Evolutionary conservation across 2,888 invertebrate genomes (phyloP), one percentile per base, ranked within the genome.

Genomic region (Plagodis pulveraria): DNA sequence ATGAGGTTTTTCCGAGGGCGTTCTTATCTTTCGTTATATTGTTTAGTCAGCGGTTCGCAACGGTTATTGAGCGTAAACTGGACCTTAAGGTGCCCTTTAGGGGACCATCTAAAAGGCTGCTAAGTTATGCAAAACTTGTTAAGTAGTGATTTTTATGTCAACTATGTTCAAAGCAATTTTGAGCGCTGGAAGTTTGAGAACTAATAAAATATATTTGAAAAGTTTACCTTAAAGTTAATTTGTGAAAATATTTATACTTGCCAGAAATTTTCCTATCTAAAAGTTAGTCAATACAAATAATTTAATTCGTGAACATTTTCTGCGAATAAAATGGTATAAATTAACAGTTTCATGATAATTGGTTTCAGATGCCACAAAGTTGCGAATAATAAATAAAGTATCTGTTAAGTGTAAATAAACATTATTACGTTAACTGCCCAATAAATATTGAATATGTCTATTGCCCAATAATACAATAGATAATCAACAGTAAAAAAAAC

Each of bases 21-120:
- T 52, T 58, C 73, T 76, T 73, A 73, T 74, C 76, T 69, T 42
- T 12, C 56, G 52, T 49, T 67, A 69, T 71, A 77, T 76, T 77
- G 78, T 77, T 78, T 77, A 76, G 77, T 74, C 76, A 78, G 78
- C 74, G 62, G 58, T 56, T 60, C 58, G 61, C 65, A 58, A 67
- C 57, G 67, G 70, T 76, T 73, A 78, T 78, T 81, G 62, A 43
- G 52, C 62, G 63, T 66, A 64, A 69, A 69, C 61, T 50, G 60
- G 60, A 61, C 62, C 60, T 59, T 56, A 50, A 51, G 58, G 60
- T 63, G 48, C 54, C 58, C 54, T 54, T 42, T 40, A 9, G 12
- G 52, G 50, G 43, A 42, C 56, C 50, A 50, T 50, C 45, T 62
- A 60, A 60, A 60, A 55, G 38, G 38, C 43, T 42, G 47, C 57